Evolutionary conservation across 1,140 invertebrate genomes (phyloP).

Genomic region (Drosophila gunungcola): DNA sequence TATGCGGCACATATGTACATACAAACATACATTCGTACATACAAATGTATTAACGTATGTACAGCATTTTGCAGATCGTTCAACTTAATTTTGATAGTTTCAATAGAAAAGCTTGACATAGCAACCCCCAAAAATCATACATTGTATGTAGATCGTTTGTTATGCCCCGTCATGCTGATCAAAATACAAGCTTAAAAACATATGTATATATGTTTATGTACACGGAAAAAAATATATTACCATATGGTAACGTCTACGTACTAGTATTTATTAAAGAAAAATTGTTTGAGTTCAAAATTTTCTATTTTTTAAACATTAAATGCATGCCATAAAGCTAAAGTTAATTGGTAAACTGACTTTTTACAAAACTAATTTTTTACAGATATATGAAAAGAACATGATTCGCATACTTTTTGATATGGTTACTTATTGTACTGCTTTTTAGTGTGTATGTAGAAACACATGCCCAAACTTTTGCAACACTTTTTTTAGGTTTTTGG

Average conservation of each 20-base stretch:
- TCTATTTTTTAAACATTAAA: too few relatives aligned
- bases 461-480: conserved; percentile 53
- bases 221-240: not conserved
- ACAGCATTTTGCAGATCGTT: conserved; percentile 51
- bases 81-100: conserved; percentile 54
- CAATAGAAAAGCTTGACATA: conserved; percentile 51
- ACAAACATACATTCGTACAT: conserved; percentile 4
- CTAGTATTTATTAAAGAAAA: too few relatives aligned
- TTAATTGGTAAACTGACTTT: too few relatives aligned
- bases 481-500: conserved; percentile 55
- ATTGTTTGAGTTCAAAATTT: too few relatives aligned
- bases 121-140: conserved; percentile 50
- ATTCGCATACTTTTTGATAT: too few relatives aligned
- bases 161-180: conserved; percentile 54
- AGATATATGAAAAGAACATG: too few relatives aligned
- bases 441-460: conserved; percentile 19
- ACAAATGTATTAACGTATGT: conserved; percentile 18
- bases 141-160: conserved; percentile 52
- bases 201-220: conserved; percentile 18
- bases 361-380: too few relatives aligned
- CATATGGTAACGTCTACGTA: too few relatives aligned
- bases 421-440: not conserved
- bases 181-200: conserved; percentile 19
- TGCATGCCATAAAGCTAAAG: too few relatives aligned
- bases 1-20: conserved; percentile 7